Evolutionary conservation across 37 sponge, comb jelly and placozoan genomes (phyloP), one percentile per base, ranked within the genome.

Genomic region (Spongilla lacustris): DNA sequence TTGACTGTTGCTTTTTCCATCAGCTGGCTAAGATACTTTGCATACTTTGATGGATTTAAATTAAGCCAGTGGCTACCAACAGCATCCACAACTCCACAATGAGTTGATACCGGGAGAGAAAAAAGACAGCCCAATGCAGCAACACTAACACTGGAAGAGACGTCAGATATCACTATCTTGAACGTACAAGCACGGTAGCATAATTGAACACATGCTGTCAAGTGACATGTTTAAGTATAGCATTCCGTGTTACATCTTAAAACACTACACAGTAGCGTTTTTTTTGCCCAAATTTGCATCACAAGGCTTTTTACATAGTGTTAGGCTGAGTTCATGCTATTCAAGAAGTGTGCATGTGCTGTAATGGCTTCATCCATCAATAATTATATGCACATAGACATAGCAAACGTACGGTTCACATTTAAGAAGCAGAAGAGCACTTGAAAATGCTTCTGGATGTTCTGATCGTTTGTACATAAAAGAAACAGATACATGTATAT

Each of bases 371-470:
- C n/a, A n/a, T n/a, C n/a, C n/a, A n/a, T n/a, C n/a, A n/a, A n/a
- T 41, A 41, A 41, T 41, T 41, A 41, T 9, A 41, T 41, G 41
- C 6, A 41, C 10, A 33, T 73, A 50, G 10, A 50, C 9, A 26
- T 79, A 49, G 38, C 14, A n/a, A 32, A 71, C 92, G 33, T 67
- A 91, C 92, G 87, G 69, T 78, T 86, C 92, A 72, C 66, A 75
- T 73, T 73, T 86, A 35, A 86, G 83, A 49, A 74, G 79, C 48
- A 91, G n/a, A 24, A 91, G 68, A 35, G 87, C 79, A 74, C 92
- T 50, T 4, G 92, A 86, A 38, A 91, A 25, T 31, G 92, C 92
- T 36, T 91, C 92, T 22, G 79, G 80, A 66, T 91, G 92, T 33
- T 91, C 92, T 83, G 38, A 17, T 36, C 29, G 23, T 13, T 2